Percentiles rank a stretch among this genome's conserved stretches.
These are phyloP conservation scores for Paradoxurus hermaphroditus DNA, from an alignment of 2,113 vertebrate genomes.

Conservation along the genomic window DNA sequence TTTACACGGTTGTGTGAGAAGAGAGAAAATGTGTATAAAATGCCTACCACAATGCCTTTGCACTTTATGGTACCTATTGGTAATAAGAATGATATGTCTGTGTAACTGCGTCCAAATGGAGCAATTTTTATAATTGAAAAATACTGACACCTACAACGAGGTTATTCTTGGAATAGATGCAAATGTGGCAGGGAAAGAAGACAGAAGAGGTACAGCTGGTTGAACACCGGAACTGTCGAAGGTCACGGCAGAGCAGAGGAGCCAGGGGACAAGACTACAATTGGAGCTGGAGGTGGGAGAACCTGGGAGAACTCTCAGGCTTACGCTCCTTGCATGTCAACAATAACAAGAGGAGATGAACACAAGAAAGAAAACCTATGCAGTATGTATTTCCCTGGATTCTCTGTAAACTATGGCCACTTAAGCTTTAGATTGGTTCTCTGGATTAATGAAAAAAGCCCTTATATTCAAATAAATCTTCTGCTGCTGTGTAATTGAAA, in stretches of 20 bases:
- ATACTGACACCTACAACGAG: background rate
- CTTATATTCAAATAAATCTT: conserved; percentile 34
- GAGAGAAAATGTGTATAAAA: background rate
- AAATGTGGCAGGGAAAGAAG: background rate
- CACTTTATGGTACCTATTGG: background rate
- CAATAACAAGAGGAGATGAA: conserved; percentile 3
- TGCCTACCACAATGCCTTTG: background rate
- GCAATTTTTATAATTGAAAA: conserved; percentile 22
- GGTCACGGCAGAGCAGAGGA: background rate
- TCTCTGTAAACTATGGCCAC: background rate
- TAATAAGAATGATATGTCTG: background rate
- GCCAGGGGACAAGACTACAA: background rate
- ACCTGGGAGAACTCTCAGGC: background rate
- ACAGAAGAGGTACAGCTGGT: background rate
- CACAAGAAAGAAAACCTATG: background rate
- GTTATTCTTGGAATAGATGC: background rate
- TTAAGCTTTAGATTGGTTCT: background rate
- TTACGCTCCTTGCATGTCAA: background rate
- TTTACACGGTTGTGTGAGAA: background rate
- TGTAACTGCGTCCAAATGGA: background rate
- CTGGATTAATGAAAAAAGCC: background rate
- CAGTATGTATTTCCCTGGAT: background rate
- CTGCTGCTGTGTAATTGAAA: background rate
- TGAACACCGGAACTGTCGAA: background rate
- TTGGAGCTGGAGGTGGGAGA: background rate